Percentiles rank a stretch among this genome's conserved stretches.
These are phyloP conservation scores for Phymanthus crucifer DNA, from an alignment of 92 coral and sea anemone species.

Conservation along the genomic window DNA sequence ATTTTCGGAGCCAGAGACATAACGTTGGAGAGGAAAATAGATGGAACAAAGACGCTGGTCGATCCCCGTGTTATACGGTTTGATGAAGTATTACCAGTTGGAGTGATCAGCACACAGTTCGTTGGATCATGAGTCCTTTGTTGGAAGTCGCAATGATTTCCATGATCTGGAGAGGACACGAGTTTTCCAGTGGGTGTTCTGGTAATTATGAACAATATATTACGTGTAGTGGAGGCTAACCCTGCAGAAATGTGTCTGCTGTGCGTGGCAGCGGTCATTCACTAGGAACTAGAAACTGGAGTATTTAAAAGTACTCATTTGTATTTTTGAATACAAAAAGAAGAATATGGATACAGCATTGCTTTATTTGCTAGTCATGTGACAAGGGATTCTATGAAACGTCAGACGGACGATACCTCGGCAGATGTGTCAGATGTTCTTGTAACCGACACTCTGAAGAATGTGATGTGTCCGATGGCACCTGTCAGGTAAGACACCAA, in stretches of 20 bases:
- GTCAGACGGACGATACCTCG: conserved; percentile 35
- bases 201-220: too few relatives aligned
- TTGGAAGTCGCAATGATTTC: too few relatives aligned
- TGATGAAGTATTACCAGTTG: neutral
- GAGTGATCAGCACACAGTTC: neutral
- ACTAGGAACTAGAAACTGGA: too few relatives aligned
- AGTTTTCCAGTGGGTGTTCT: too few relatives aligned
- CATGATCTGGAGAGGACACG: too few relatives aligned
- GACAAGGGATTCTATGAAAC: conserved; percentile 65
- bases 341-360: too few relatives aligned
- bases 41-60: neutral
- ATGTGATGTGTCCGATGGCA: conserved; percentile 79
- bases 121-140: too few relatives aligned
- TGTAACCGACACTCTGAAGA: conserved; percentile 76
- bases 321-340: too few relatives aligned
- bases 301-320: too few relatives aligned
- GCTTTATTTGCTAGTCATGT: conserved; percentile 54
- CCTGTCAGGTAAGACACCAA: conserved; percentile 60
- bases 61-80: neutral
- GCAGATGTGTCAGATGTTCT: conserved; percentile 63
- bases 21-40: neutral
- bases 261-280: too few relatives aligned
- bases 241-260: too few relatives aligned
- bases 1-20: neutral
- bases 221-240: too few relatives aligned